These are phyloP conservation scores for Drosophila limbata DNA, from an alignment of 2,888 invertebrate species.

Conservation along the genomic window DNA sequence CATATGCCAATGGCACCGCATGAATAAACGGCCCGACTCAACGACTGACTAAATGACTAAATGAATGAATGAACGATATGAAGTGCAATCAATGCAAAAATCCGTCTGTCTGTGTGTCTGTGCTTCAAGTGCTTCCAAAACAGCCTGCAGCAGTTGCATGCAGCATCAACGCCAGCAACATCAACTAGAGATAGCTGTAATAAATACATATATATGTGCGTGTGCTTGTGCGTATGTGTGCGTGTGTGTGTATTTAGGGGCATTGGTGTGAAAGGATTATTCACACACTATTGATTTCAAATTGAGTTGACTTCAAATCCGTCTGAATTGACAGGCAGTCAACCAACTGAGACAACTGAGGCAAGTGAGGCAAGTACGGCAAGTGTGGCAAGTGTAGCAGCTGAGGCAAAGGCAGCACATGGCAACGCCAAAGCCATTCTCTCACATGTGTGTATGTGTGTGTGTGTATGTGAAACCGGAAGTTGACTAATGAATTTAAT, in stretches of 20 bases:
- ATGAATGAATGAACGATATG: slow-evolving; percentile 64
- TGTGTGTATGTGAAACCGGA: slow-evolving; percentile 67
- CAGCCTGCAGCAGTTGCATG: slow-evolving; percentile 35
- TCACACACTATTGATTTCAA: slow-evolving; percentile 86
- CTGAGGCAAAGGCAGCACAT: slow-evolving; percentile 54
- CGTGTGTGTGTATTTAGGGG: slow-evolving; percentile 46
- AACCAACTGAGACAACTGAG: slow-evolving; percentile 34
- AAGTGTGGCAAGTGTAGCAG: slow-evolving; percentile 6
- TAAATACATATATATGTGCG: background rate
- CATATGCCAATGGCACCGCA: slow-evolving; percentile 74
- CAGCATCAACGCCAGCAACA: background rate
- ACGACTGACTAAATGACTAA: slow-evolving; percentile 36
- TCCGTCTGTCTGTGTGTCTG: slow-evolving; percentile 53
- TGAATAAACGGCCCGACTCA: slow-evolving; percentile 55
- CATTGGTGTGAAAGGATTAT: slow-evolving; percentile 83
- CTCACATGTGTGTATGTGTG: slow-evolving; percentile 8
- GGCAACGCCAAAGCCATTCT: slow-evolving; percentile 50
- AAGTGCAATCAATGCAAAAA: slow-evolving; percentile 84
- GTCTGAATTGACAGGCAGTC: slow-evolving; percentile 83
- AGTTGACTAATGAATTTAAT: slow-evolving; percentile 84
- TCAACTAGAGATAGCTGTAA: slow-evolving; percentile 1
- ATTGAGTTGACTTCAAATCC: slow-evolving; percentile 85
- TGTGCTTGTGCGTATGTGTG: slow-evolving; percentile 2
- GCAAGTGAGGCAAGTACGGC: slow-evolving; percentile 21
- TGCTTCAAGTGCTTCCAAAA: slow-evolving; percentile 64